A percentile compares a stretch with the other conserved stretches of the same genome.
Conservation (phyloP, 92 coral and sea anemone species). For the Paramuricea clavata region DNA sequence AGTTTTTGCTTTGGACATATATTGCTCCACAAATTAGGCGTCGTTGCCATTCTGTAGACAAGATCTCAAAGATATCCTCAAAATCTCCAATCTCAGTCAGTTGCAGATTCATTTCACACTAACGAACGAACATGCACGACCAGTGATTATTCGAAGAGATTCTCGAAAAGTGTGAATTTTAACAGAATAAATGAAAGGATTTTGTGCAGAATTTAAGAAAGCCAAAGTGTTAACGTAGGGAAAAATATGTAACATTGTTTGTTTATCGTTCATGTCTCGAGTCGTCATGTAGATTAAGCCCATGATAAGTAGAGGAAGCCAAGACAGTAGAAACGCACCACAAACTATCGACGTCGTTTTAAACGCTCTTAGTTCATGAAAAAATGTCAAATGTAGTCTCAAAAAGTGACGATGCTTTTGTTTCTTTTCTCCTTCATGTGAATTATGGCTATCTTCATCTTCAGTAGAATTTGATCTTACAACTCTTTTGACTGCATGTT, state of each 20-base stretch:
- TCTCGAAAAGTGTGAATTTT: constrained; percentile 30
- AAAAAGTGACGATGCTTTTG: background rate
- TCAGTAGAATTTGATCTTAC: background rate
- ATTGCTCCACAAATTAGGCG: too few relatives aligned
- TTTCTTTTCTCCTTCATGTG: background rate
- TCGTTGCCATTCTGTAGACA: too few relatives aligned
- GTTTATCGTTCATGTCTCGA: background rate
- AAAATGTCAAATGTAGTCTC: background rate
- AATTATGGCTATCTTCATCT: background rate
- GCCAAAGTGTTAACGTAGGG: constrained; percentile 45
- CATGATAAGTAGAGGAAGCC: constrained; percentile 39
- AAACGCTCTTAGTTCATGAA: constrained; percentile 27
- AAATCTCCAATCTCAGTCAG: too few relatives aligned
- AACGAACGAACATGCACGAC: background rate
- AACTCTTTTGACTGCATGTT: constrained; percentile 25
- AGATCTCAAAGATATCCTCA: too few relatives aligned
- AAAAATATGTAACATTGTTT: constrained; percentile 17
- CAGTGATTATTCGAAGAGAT: constrained; percentile 3
- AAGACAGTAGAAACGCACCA: constrained; percentile 46
- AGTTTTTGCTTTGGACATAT: too few relatives aligned
- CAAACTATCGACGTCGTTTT: constrained; percentile 36
- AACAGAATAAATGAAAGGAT: constrained; percentile 42
- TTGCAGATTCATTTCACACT: background rate
- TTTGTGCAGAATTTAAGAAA: constrained; percentile 38
- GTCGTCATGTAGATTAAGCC: constrained; percentile 17